Conservation (phyloP, 2,113 vertebrate genomes). For the Aegithalos caudatus region DNA sequence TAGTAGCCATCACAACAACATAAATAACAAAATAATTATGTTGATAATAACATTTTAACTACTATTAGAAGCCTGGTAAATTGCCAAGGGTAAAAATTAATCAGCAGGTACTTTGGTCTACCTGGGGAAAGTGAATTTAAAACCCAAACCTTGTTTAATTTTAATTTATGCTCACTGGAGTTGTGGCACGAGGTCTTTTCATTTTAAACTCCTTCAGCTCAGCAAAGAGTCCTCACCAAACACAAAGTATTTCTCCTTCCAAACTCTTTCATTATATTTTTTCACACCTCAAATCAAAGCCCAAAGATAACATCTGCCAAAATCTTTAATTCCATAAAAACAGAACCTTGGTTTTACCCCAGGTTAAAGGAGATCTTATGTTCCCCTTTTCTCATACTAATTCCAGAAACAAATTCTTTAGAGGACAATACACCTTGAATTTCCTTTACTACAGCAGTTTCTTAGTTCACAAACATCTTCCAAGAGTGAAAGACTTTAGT, state of each 20-base stretch:
- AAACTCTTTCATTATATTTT: background rate
- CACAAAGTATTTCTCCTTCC: rapidly evolving
- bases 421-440: background rate
- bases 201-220: background rate
- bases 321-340: background rate
- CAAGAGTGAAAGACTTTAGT: background rate
- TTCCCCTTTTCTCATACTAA: background rate
- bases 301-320: background rate
- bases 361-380: background rate
- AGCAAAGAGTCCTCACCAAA: background rate
- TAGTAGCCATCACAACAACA: background rate
- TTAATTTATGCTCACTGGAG: background rate
- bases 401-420: background rate
- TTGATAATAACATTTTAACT: background rate
- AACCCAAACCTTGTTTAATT: background rate
- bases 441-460: background rate
- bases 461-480: background rate
- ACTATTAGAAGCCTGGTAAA: background rate
- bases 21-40: background rate
- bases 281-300: background rate
- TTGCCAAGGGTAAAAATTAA: background rate
- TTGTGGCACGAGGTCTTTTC: background rate
- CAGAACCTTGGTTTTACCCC: background rate
- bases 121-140: rapidly evolving
- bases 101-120: background rate